Base-by-base conservation (phyloP, 37 sponge, comb jelly and placozoan species). In the Aphrocallistes beatrix region DNA sequence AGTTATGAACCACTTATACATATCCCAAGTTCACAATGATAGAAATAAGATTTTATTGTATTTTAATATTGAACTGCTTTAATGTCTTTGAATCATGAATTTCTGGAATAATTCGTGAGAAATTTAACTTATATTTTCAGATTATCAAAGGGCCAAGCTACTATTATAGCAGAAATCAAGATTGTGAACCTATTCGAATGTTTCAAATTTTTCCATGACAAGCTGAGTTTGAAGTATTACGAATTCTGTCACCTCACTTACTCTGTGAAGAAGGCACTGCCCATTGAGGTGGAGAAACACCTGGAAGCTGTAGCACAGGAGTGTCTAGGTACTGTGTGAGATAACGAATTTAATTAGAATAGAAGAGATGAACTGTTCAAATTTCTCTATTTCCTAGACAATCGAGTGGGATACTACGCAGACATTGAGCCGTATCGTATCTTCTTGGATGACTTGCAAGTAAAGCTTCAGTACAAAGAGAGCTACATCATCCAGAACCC, bases 121-220 rank as follows among this genome's bases (percentile, higher is more conserved):
- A n/a, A n/a, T n/a, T n/a, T n/a, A n/a, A n/a, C n/a, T n/a, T n/a
- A n/a, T n/a, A n/a, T 28, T 60, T 13, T 60, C 34, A 60, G 75
- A 13, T 30, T 60, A 8, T 60, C 75, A 19, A 60, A 60, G n/a
- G 3, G 17, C 34, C 75, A 60, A 60, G 10, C 75, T 60, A 60
- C 75, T 60, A 60, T 60, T 60, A 19, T 60, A 13, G 75, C 75
- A 3, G 75, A 60, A 19, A 25, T 60, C 32, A 21, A 13, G 75
- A 60, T 60, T 32, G 34, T 60, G 10, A 8, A 60, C n/a, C 75
- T 60, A 6, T 60, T 60, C n/a, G 75, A 60, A 13, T 60, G 75
- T 60, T 60, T 60, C 75, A 60, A 60, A 13, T 60, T 60, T 30
- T 60, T 60, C 75, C n/a, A 60, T 30, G 75, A 60, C 75, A 60